A percentile compares a stretch with the other conserved stretches of the same genome.
Evolutionary conservation across 2,888 invertebrate species (phyloP).

Genomic region (Microplitis manilae): DNA sequence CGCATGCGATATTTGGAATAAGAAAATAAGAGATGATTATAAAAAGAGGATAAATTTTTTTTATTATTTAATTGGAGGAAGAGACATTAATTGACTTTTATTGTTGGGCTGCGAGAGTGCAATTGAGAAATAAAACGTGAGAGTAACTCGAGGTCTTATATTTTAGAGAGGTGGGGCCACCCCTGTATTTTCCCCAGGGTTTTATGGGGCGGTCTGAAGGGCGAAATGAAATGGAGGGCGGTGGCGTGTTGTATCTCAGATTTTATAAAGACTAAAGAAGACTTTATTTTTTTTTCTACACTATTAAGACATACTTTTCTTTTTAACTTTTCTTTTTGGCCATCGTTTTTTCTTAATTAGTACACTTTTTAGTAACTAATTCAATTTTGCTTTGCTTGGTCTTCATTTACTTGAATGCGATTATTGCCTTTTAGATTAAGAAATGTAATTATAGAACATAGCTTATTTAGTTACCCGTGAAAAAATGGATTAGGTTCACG

Average conservation of each 20-base stretch:
- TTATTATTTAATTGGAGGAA: not conserved
- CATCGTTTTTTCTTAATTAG: too few species aligned
- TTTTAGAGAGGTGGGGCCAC: conserved; percentile 39
- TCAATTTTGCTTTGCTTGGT: too few species aligned
- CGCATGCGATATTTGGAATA: not conserved
- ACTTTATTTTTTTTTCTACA: not conserved
- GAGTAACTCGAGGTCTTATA: not conserved
- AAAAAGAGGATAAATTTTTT: not conserved
- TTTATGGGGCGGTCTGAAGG: conserved; percentile 53
- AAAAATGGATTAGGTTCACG: too few species aligned
- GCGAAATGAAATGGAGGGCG: conserved; percentile 56
- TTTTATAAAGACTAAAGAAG: not conserved
- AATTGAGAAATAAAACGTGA: conserved; percentile 25
- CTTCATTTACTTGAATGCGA: too few species aligned
- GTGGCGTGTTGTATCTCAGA: conserved; percentile 28
- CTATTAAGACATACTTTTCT: not conserved
- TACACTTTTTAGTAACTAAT: too few species aligned
- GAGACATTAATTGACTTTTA: not conserved
- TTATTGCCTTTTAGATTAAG: too few species aligned
- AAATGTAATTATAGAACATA: too few species aligned
- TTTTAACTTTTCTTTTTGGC: too few species aligned
- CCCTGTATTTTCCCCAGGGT: conserved; percentile 33
- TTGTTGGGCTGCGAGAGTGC: not conserved
- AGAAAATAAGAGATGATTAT: not conserved
- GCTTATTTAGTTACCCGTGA: too few species aligned